These are phyloP conservation scores for Geopemphigus sp. DNA, from an alignment of 1,140 invertebrate genomes.

Conservation along the genomic window DNA sequence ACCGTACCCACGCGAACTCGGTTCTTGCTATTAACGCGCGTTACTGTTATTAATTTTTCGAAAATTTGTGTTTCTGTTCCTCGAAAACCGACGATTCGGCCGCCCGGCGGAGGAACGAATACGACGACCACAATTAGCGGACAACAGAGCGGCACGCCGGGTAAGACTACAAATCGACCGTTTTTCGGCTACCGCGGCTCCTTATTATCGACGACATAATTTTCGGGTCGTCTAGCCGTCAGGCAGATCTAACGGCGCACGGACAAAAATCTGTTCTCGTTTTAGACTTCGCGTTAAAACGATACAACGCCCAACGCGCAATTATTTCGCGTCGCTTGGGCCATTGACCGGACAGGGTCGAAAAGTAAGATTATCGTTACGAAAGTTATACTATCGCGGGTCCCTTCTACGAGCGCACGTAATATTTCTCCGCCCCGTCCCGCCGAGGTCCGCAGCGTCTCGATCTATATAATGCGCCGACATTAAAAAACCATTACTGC, in stretches of 20 bases:
- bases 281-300: too few relatives aligned
- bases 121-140: not conserved
- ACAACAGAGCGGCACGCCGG: not conserved
- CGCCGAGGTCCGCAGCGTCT: not conserved
- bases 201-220: too few relatives aligned
- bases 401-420: not conserved
- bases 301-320: too few relatives aligned
- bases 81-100: too few relatives aligned
- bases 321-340: too few relatives aligned
- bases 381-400: not conserved
- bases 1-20: not conserved
- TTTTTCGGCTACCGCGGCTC: too few relatives aligned
- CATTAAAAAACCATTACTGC: slow-evolving; percentile 18
- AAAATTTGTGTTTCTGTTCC: not conserved
- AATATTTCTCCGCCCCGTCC: not conserved
- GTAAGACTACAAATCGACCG: not conserved
- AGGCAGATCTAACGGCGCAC: too few relatives aligned
- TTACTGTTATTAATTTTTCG: not conserved
- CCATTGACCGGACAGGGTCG: too few relatives aligned
- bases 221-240: too few relatives aligned
- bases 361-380: not conserved
- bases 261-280: too few relatives aligned
- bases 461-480: not conserved
- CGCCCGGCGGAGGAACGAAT: not conserved
- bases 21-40: too few relatives aligned